Percentiles rank a stretch among this genome's conserved stretches.
phyloP scores from a whole-genome alignment of 2,797 vertebrate species.

The Tenualosa thibaudeaui region DNA sequence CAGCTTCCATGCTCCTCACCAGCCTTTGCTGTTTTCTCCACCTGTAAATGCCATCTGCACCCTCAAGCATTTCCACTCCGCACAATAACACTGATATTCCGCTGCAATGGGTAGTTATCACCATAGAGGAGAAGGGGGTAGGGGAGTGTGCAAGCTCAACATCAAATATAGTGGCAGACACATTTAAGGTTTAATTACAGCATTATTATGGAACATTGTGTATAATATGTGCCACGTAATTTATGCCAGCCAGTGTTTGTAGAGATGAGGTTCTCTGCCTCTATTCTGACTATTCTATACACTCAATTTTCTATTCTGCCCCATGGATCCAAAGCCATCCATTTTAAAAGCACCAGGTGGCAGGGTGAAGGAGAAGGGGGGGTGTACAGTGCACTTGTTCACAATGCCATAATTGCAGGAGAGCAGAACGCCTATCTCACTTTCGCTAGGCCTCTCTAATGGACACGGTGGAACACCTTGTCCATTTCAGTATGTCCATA shows the following conservation, averaged over 20 bases:
- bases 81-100: conserved; percentile 2
- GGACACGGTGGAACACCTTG: conserved; percentile 29
- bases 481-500: conserved; percentile 30
- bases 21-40: conserved; percentile 25
- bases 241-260: conserved; percentile 28
- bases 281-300: not conserved
- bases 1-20: not conserved
- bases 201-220: conserved; percentile 44
- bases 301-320: no score
- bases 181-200: conserved; percentile 36
- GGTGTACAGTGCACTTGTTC: conserved; percentile 28
- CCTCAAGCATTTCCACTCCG: not conserved
- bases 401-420: conserved; percentile 37
- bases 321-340: conserved; percentile 21
- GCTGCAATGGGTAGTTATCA: not conserved
- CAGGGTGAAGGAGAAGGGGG: not conserved
- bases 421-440: conserved; percentile 21
- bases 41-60: conserved; percentile 38
- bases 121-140: not conserved
- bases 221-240: conserved; percentile 34
- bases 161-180: not conserved
- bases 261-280: conserved; percentile 27
- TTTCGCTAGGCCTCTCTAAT: not conserved
- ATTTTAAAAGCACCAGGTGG: conserved; percentile 30
- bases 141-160: not conserved